These are phyloP conservation scores for Gadopsis marmoratus DNA, from an alignment of 2,797 vertebrate species.

Conservation along the genomic window DNA sequence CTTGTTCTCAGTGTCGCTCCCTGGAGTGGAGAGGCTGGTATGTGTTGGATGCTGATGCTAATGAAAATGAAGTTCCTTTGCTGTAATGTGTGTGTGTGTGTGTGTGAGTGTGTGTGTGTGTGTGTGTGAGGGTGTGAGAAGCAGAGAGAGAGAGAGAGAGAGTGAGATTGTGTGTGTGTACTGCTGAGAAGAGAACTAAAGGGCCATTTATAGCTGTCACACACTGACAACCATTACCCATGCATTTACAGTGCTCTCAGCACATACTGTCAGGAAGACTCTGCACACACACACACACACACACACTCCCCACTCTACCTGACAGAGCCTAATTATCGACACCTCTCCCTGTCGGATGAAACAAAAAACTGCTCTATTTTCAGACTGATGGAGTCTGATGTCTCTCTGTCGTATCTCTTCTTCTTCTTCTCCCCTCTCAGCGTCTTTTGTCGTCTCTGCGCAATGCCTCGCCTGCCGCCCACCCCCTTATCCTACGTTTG, in stretches of 20 bases:
- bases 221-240: conserved; percentile 81
- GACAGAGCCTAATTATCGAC: conserved; percentile 84
- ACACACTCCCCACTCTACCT: conserved; percentile 66
- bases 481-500: conserved; percentile 71
- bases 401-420: conserved; percentile 63
- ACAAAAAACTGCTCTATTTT: conserved; percentile 84
- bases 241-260: conserved; percentile 81
- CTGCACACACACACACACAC: conserved; percentile 25
- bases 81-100: conserved; percentile 33
- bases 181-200: conserved; percentile 76
- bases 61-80: conserved; percentile 67
- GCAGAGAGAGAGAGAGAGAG: conserved; percentile 7
- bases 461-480: conserved; percentile 55
- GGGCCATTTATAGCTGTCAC: conserved; percentile 81
- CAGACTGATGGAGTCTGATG: conserved; percentile 83
- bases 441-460: conserved; percentile 74
- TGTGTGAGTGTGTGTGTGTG: conserved; percentile 15
- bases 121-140: conserved; percentile 12
- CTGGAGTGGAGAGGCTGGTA: conserved; percentile 38
- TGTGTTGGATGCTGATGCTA: conserved; percentile 58
- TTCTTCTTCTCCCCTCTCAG: conserved; percentile 72
- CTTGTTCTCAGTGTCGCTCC: conserved; percentile 46
- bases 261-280: conserved; percentile 68
- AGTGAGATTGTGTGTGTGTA: conserved; percentile 61
- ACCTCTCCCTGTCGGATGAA: conserved; percentile 82